A percentile compares a stretch with the other conserved stretches of the same genome.
Conservation (phyloP, 2,113 vertebrate species). For the Phrynocephalus versicolor region DNA sequence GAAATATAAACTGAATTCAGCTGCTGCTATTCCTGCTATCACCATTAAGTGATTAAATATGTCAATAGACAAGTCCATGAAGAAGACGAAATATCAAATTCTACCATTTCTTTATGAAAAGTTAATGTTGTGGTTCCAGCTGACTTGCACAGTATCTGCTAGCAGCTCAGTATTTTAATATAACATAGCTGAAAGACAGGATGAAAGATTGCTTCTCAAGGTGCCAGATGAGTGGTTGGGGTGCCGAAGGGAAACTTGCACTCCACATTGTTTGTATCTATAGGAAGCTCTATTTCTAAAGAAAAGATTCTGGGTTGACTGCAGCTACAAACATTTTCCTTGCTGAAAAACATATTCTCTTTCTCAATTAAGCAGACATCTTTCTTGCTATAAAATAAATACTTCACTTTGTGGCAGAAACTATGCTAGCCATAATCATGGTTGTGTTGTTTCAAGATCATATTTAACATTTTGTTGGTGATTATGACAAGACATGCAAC, state of each 20-base stretch:
- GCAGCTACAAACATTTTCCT: background rate
- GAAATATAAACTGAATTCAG: slow-evolving; percentile 48
- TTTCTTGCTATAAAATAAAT: slow-evolving; percentile 12
- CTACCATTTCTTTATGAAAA: slow-evolving; percentile 11
- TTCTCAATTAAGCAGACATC: background rate
- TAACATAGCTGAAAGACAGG: slow-evolving; percentile 17
- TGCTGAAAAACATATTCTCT: background rate
- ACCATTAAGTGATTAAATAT: slow-evolving; percentile 46
- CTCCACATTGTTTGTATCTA: slow-evolving; percentile 21
- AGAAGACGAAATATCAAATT: slow-evolving; percentile 26
- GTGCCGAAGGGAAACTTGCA: slow-evolving; percentile 16
- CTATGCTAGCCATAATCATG: background rate
- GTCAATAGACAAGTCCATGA: slow-evolving; percentile 28
- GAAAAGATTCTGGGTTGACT: slow-evolving; percentile 1
- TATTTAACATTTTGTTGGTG: background rate
- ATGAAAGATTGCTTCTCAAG: background rate
- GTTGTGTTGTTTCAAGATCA: background rate
- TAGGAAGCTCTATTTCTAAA: background rate
- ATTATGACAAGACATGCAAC: background rate
- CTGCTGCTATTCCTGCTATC: slow-evolving; percentile 44
- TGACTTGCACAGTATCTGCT: slow-evolving; percentile 6
- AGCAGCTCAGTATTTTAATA: slow-evolving; percentile 18
- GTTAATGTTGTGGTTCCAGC: slow-evolving; percentile 14
- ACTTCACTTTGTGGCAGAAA: background rate
- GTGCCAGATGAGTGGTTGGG: background rate